Conservation (phyloP, 2,797 vertebrate species). For the Anolis apletophallus region DNA sequence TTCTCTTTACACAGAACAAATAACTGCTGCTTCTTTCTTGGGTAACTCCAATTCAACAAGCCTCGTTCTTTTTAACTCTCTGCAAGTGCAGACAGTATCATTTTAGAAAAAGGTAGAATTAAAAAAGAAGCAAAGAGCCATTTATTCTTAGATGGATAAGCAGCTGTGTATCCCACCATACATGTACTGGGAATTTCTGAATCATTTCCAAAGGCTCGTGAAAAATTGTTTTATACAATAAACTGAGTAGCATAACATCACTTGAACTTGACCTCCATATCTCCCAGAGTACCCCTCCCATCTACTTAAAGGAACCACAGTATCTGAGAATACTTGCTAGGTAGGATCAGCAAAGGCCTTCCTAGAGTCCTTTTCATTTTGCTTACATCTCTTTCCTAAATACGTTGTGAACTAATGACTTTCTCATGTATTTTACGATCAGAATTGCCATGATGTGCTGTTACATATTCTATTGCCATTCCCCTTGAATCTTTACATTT, state of each 20-base stretch:
- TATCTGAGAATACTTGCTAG: neutral
- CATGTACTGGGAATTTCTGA: neutral
- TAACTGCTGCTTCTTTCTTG: neutral
- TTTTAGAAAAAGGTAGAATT: neutral
- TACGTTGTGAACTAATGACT: neutral
- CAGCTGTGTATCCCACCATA: neutral
- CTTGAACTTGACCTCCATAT: slow-evolving; percentile 1
- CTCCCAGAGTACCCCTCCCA: neutral
- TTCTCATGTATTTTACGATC: neutral
- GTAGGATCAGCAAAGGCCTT: neutral
- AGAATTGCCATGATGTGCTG: slow-evolving; percentile 8
- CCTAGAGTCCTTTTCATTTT: neutral
- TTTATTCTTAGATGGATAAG: neutral
- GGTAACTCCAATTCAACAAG: slow-evolving; percentile 5
- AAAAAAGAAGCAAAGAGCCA: neutral
- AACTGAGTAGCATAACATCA: slow-evolving; percentile 18
- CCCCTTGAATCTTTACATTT: slow-evolving; percentile 3
- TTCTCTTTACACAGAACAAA: neutral
- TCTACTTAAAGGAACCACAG: neutral
- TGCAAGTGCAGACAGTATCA: neutral
- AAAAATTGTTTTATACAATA: slow-evolving; percentile 9
- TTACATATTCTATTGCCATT: neutral
- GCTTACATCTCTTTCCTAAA: neutral
- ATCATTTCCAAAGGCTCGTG: slow-evolving; percentile 18
- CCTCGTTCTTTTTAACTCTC: neutral